Conservation (phyloP, 2,113 vertebrate species). For the Sceloporus undulatus region DNA sequence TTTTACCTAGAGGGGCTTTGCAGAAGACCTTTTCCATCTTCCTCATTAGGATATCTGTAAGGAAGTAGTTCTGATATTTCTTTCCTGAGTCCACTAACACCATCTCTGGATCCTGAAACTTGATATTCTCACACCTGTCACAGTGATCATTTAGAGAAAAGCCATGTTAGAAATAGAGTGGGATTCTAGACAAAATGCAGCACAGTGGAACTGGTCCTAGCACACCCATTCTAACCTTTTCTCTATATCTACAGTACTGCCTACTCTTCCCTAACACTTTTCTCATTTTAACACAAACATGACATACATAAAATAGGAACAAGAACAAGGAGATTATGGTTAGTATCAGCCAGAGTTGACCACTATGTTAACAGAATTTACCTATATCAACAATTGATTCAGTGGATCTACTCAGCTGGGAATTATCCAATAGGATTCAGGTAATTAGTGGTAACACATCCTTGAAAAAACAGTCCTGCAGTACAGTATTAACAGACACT, state of each 20-base stretch:
- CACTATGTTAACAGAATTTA: too few species aligned
- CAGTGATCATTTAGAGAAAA: not conserved
- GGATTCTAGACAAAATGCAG: conserved; percentile 5
- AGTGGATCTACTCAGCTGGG: too few species aligned
- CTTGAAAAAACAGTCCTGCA: not conserved
- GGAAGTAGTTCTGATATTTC: conserved; percentile 77
- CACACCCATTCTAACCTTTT: not conserved
- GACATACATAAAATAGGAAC: not conserved
- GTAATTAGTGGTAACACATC: not conserved
- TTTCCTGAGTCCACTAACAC: conserved; percentile 74
- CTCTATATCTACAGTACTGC: not conserved
- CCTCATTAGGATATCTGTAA: conserved; percentile 78
- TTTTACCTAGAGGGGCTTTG: conserved; percentile 62
- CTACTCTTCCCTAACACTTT: not conserved
- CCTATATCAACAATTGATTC: too few species aligned
- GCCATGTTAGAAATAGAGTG: conserved; percentile 47
- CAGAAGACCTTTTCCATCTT: conserved; percentile 76
- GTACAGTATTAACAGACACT: not conserved
- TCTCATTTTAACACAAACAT: not conserved
- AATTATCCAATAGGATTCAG: too few species aligned
- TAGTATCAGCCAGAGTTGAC: too few species aligned
- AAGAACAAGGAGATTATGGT: not conserved
- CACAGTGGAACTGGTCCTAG: not conserved
- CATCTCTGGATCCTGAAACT: conserved; percentile 76
- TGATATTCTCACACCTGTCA: conserved; percentile 76